Base-by-base conservation (phyloP, 2,888 invertebrate genomes). In the Gibbula magus region DNA sequence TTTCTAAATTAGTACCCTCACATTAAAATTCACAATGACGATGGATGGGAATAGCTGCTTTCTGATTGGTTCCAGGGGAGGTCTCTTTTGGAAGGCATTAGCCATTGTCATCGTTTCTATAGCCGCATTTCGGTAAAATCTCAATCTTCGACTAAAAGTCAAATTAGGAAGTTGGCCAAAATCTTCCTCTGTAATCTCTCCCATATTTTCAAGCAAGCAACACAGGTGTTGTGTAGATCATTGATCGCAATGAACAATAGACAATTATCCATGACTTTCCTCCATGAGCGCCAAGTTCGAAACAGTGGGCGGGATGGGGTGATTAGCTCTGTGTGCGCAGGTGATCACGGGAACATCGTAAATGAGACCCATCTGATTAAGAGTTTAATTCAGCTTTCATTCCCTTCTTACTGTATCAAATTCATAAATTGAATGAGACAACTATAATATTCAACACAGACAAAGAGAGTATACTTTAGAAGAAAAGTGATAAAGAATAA, bases 291-390 rank as follows among this genome's bases (percentile, higher is more conserved):
- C 61, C 5, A n/a, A 25, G 61, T 61, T 61, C 61, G 61, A 61
- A 61, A 61, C 61, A 61, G 61, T 61, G 61, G 61, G 61, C 61
- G 61, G 61, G 61, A 4, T 29, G 29, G 61, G 61, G 61, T 61
- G 61, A 61, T 61, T 61, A 61, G 61, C 61, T 61, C 61, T 29
- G 61, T 61, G 61, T 61, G 61, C 61, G 61, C 61, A 61, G 61
- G 61, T 61, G 61, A 61, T 61, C 61, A 61, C 25, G 61, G 61
- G 61, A 61, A 61, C 61, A 8, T 29, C 61, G 61, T 61, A 61
- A 61, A 61, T 61, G 61, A 61, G 29, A 61, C 61, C 61, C 61
- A 61, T 61, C 61, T 61, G 25, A 61, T 61, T 61, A 61, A 61
- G 61, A 29, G 61, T 61, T 61, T 61, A 22, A 61, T 61, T 61